Evolutionary conservation across 2,888 invertebrate species (phyloP).

Genomic region (Vesta saturnalis): DNA sequence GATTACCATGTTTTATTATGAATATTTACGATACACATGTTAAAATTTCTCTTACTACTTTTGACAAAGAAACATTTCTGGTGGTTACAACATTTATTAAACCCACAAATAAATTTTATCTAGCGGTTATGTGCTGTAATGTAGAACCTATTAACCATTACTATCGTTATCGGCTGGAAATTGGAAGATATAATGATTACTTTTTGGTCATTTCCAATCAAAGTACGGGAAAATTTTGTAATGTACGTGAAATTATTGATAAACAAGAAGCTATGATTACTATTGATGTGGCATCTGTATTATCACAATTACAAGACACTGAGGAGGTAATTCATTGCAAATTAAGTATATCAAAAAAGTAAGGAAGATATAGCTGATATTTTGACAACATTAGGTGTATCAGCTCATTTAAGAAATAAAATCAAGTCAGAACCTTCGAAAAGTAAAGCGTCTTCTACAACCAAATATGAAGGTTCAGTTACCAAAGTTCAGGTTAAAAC

Average conservation of each 20-base stretch:
- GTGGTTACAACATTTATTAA: constrained; percentile 46
- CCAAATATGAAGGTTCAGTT: too few relatives aligned
- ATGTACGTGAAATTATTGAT: constrained; percentile 18
- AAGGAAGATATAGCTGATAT: constrained; percentile 22
- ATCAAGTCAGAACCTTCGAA: too few relatives aligned
- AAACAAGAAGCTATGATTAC: constrained; percentile 28
- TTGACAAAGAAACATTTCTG: constrained; percentile 48
- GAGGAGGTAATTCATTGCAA: constrained; percentile 19
- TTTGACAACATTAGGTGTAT: background rate
- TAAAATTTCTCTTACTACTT: constrained; percentile 46
- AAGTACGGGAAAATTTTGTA: constrained; percentile 15
- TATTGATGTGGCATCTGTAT: constrained; percentile 23
- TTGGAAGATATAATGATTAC: constrained; percentile 27
- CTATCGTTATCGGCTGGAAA: constrained; percentile 35
- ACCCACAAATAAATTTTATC: constrained; percentile 20
- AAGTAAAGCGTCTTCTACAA: too few relatives aligned
- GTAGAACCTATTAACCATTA: constrained; percentile 16
- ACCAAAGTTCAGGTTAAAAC: too few relatives aligned
- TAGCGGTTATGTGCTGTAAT: constrained; percentile 6
- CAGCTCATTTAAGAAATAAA: too few relatives aligned
- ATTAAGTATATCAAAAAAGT: constrained; percentile 27
- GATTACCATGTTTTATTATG: constrained; percentile 9
- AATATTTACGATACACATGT: constrained; percentile 1
- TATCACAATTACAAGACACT: constrained; percentile 20
- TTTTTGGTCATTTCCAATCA: constrained; percentile 29